Conservation (phyloP, 2,113 vertebrate genomes). For the Clarias macrocephalus region DNA sequence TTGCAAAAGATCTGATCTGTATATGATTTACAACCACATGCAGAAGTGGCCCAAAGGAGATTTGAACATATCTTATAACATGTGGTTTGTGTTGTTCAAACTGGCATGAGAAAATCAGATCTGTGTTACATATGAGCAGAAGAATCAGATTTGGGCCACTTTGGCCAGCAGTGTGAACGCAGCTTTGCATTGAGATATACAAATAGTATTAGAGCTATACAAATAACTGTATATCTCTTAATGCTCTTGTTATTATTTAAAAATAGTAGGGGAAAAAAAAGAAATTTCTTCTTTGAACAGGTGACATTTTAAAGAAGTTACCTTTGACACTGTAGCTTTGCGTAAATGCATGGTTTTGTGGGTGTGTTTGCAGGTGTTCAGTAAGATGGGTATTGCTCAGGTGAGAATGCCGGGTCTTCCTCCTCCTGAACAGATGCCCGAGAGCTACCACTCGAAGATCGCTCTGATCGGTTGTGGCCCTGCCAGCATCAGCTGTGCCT, state of each 20-base stretch:
- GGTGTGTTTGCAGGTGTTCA: slow-evolving; percentile 74
- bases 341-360: background rate
- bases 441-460: slow-evolving; percentile 76
- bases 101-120: too few relatives aligned
- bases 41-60: too few relatives aligned
- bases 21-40: too few relatives aligned
- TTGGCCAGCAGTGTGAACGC: too few relatives aligned
- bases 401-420: slow-evolving; percentile 75
- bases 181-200: too few relatives aligned
- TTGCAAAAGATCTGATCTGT: too few relatives aligned
- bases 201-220: too few relatives aligned
- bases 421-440: slow-evolving; percentile 69
- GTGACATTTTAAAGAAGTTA: background rate
- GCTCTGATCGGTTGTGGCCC: slow-evolving; percentile 84
- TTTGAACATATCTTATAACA: too few relatives aligned
- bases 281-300: background rate
- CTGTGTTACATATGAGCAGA: too few relatives aligned
- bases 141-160: too few relatives aligned
- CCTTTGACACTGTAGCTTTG: background rate
- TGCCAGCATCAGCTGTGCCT: slow-evolving; percentile 83
- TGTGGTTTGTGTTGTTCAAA: too few relatives aligned
- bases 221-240: background rate
- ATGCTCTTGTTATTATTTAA: background rate
- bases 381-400: slow-evolving; percentile 83
- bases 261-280: background rate